A percentile compares a stretch with the other conserved stretches of the same genome.
These are phyloP conservation scores for Tretioscincus oriximinensis DNA, from an alignment of 2,113 vertebrate genomes.

Conservation along the genomic window DNA sequence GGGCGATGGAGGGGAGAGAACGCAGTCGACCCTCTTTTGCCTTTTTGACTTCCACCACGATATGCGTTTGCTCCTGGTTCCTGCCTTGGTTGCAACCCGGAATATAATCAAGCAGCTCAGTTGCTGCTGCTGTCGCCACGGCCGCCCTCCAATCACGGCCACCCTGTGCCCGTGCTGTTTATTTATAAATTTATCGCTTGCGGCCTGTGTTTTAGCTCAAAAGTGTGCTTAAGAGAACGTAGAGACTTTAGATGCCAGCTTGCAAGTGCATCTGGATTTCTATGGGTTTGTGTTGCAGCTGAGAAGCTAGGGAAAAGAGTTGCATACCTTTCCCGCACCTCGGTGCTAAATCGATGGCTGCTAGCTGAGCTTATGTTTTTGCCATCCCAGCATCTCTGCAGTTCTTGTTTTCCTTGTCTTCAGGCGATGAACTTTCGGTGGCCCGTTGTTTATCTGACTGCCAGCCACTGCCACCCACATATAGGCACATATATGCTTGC, in stretches of 20 bases:
- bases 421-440: not conserved
- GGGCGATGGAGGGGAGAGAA: too few relatives aligned
- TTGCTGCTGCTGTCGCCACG: not conserved
- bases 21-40: not conserved
- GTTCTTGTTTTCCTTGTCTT: not conserved
- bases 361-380: not conserved
- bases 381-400: not conserved
- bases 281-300: too few relatives aligned
- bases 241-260: not conserved
- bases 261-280: not conserved
- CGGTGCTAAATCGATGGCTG: not conserved
- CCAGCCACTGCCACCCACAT: not conserved
- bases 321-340: not conserved
- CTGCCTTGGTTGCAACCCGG: not conserved
- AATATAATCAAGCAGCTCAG: not conserved
- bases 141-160: not conserved
- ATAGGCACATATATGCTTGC: not conserved
- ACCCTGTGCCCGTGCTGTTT: not conserved
- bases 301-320: not conserved
- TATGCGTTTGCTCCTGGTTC: too few relatives aligned
- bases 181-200: not conserved
- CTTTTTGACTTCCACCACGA: not conserved
- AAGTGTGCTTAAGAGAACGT: not conserved
- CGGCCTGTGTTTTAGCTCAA: not conserved
- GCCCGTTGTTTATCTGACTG: not conserved